Base-by-base conservation (phyloP, 2,113 vertebrate genomes). In the Rattus norvegicus region DNA sequence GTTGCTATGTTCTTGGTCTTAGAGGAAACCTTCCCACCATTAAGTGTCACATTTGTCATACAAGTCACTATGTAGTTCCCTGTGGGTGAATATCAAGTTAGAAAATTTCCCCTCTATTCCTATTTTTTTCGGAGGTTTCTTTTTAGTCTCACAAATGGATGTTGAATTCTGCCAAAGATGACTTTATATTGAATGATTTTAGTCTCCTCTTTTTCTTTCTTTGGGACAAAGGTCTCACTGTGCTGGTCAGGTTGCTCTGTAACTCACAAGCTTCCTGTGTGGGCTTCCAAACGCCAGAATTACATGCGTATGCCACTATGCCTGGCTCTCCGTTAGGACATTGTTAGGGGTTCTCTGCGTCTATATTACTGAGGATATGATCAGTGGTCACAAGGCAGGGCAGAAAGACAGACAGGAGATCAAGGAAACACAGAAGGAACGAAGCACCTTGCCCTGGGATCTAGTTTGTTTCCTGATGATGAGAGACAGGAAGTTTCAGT, bases 321-420 rank as follows among this genome's bases (percentile, higher is more conserved):
- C 83, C 28, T 67, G 83, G 39, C 30, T 90, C 43, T 73, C 93
- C 69, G 49, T 79, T 95, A 85, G 76, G 85, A 73, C 13, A 59
- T 80, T 93, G 47, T 56, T 84, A 72, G 73, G 54, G 19, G 59
- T 65, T 85, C 94, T 95, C 85, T 88, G 16, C 7, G 59, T 84
- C 16, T 84, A 1, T 94, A 56, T 80, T 77, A 49, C 86, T 54
- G 39, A 86, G 43, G n/a, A 73, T 80, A 63, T 67, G 33, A 22
- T 73, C 52, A 75, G 1, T 75, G 59, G 75, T 75, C 81, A 84
- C 93, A 83, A 65, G 39, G 61, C 24, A 65, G 83, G 39, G 7
- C 26, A 65, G 83, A 65, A 65, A 65, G 83, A 65, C 39, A 65
- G 80, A 83, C n/a, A 83, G 43, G n/a, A 47, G 33, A 47, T 85